Evolutionary conservation across 2,888 invertebrate species (phyloP).

Genomic region (Torymus aiolomorphi): DNA sequence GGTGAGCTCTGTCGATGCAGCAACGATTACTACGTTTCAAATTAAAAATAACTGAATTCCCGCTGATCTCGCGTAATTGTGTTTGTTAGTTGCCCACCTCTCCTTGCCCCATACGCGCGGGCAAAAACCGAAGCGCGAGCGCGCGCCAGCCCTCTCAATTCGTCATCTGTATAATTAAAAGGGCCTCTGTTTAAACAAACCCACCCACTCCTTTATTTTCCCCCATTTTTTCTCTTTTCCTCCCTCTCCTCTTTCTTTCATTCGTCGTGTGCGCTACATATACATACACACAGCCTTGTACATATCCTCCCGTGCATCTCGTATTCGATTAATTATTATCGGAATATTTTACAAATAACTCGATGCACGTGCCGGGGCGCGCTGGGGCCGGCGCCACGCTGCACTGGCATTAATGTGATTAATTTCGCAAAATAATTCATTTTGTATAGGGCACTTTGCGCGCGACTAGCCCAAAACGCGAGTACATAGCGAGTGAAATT

Average conservation of each 20-base stretch:
- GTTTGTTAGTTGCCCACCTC: slow-evolving; percentile 34
- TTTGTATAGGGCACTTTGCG: slow-evolving; percentile 58
- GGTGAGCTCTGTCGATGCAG: neutral
- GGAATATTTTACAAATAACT: slow-evolving; percentile 26
- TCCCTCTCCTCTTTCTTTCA: no score
- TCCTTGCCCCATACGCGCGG: neutral
- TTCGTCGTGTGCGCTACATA: no score
- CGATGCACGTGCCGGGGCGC: neutral
- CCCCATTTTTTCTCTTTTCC: neutral
- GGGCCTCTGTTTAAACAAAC: neutral
- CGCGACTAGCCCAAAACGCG: neutral
- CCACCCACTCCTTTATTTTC: neutral
- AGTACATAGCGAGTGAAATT: no score
- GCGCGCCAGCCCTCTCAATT: neutral
- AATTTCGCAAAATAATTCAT: slow-evolving; percentile 46
- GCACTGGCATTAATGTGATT: slow-evolving; percentile 23
- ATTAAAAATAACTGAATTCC: slow-evolving; percentile 49
- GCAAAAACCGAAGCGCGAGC: neutral
- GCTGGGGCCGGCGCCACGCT: no score
- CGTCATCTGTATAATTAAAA: slow-evolving; percentile 43
- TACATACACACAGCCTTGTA: neutral
- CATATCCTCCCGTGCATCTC: neutral
- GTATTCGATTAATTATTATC: slow-evolving; percentile 10
- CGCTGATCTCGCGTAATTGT: slow-evolving; percentile 45
- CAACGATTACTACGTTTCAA: slow-evolving; percentile 42